These are phyloP conservation scores for Himantopus leucocephalus DNA, from an alignment of 2,113 vertebrate species.

Conservation along the genomic window DNA sequence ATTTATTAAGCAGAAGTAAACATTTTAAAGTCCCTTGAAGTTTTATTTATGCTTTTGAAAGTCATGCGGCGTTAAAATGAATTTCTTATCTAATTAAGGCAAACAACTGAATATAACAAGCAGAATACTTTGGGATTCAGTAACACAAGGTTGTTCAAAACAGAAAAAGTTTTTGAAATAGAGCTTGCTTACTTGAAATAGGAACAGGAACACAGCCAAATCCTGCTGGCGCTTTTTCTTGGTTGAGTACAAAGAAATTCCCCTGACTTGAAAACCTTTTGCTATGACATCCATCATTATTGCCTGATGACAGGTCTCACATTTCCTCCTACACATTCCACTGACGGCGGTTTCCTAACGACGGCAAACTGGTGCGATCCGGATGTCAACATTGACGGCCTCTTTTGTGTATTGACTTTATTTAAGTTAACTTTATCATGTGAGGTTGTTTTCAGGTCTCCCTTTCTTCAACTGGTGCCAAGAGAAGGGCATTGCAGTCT, in stretches of 20 bases:
- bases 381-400: background rate
- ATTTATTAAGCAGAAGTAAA: background rate
- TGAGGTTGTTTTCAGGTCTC: background rate
- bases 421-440: background rate
- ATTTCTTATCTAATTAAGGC: background rate
- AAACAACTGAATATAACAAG: background rate
- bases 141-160: background rate
- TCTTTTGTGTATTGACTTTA: background rate
- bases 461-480: background rate
- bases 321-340: background rate
- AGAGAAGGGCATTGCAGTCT: background rate
- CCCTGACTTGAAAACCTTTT: background rate
- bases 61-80: background rate
- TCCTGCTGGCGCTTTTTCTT: background rate
- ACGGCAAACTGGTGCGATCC: background rate
- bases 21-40: background rate
- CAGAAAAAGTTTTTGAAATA: background rate
- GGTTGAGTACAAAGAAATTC: background rate
- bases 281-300: background rate
- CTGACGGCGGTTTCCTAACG: accelerated
- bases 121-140: accelerated
- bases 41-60: background rate
- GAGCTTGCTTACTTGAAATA: background rate
- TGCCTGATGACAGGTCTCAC: background rate
- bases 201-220: background rate